Percentiles rank a stretch among this genome's conserved stretches.
phyloP scores from a whole-genome alignment of 2,113 vertebrate genomes.

The Vulpes vulpes region DNA sequence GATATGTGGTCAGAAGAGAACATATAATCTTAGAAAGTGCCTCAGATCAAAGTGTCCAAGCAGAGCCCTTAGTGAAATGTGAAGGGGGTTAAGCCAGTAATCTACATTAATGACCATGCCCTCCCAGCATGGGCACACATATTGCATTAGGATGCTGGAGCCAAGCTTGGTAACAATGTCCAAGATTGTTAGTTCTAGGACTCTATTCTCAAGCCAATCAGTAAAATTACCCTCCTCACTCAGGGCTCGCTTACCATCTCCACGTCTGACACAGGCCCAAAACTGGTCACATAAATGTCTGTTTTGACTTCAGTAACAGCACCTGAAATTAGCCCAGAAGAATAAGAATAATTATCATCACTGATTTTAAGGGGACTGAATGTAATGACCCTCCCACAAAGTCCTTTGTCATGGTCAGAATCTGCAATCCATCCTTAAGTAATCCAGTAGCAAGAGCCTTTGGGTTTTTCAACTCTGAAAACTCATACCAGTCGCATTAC shows the following conservation, averaged over 20 bases:
- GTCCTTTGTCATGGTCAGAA: neutral
- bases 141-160: constrained; percentile 82
- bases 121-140: constrained; percentile 81
- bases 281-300: constrained; percentile 97
- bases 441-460: neutral
- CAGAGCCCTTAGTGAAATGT: constrained; percentile 81
- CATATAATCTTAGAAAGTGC: neutral
- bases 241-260: constrained; percentile 92
- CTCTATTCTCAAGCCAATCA: neutral
- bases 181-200: neutral
- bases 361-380: neutral
- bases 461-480: neutral
- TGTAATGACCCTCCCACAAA: neutral
- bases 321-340: constrained; percentile 84
- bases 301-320: constrained; percentile 97
- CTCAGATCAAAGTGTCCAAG: constrained; percentile 65
- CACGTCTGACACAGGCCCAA: constrained; percentile 96
- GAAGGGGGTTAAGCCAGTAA: constrained; percentile 91
- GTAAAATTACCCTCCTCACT: neutral
- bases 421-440: neutral
- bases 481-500: neutral
- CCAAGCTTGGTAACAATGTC: neutral
- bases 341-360: neutral
- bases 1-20: neutral
- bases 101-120: constrained; percentile 90